Percentiles rank a stretch among this genome's conserved stretches.
Conservation (phyloP, 2,888 invertebrate species). For the Netelia fuscicornis region DNA sequence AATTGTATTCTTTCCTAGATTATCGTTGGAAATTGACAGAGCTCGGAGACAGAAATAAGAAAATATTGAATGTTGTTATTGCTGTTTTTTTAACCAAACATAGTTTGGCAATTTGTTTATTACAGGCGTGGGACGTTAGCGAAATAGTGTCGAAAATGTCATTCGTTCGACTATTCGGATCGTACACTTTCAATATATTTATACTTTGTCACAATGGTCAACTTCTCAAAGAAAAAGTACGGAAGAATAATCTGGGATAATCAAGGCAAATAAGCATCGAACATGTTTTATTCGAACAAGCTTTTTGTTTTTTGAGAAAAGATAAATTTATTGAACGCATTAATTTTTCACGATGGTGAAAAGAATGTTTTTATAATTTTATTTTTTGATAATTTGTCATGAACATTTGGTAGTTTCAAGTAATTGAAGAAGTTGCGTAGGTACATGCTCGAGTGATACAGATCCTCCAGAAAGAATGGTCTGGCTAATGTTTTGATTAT, state of each 20-base stretch:
- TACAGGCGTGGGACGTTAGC: slow-evolving; percentile 56
- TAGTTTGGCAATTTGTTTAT: slow-evolving; percentile 1
- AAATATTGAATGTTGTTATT: background rate
- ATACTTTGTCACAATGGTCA: slow-evolving; percentile 64
- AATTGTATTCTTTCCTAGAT: background rate
- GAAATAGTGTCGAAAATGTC: slow-evolving; percentile 42
- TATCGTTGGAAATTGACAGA: slow-evolving; percentile 44
- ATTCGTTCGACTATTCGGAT: slow-evolving; percentile 44
- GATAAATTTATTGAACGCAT: no score
- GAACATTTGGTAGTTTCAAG: slow-evolving; percentile 66
- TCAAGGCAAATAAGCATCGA: no score
- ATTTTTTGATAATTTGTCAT: background rate
- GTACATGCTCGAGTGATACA: slow-evolving; percentile 70
- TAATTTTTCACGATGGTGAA: no score
- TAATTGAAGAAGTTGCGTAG: slow-evolving; percentile 71
- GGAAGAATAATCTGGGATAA: no score
- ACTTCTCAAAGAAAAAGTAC: slow-evolving; percentile 58
- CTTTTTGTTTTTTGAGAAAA: no score
- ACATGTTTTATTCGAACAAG: no score
- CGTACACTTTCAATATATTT: slow-evolving; percentile 59
- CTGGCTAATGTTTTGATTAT: slow-evolving; percentile 60
- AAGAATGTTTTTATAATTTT: background rate
- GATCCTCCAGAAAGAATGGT: slow-evolving; percentile 52
- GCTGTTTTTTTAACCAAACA: background rate
- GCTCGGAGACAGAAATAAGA: slow-evolving; percentile 3